These are phyloP conservation scores for Synanthedon formicaeformis DNA, from an alignment of 2,888 invertebrate genomes.

Conservation along the genomic window DNA sequence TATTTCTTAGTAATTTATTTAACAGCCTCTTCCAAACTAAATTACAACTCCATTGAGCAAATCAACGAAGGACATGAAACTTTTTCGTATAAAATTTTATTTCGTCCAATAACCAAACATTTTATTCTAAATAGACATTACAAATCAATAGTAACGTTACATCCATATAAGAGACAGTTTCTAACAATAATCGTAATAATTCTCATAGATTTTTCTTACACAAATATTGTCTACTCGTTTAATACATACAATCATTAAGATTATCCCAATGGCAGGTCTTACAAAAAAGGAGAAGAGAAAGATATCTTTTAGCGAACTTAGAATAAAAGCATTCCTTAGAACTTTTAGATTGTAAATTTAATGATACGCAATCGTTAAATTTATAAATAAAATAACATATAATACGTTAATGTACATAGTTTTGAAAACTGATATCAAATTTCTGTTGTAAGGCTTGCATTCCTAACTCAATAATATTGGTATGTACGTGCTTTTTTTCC, in stretches of 20 bases:
- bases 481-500: too few relatives aligned
- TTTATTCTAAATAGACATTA: conserved; percentile 33
- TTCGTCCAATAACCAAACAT: conserved; percentile 27
- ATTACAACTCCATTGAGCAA: conserved; percentile 58
- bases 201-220: conserved; percentile 36
- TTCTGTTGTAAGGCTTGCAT: too few relatives aligned
- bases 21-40: conserved; percentile 55
- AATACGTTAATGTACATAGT: too few relatives aligned
- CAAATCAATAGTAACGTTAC: conserved; percentile 13
- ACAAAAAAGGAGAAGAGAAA: too few relatives aligned
- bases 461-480: too few relatives aligned
- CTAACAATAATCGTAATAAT: conserved; percentile 7
- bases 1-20: conserved; percentile 49
- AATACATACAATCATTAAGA: conserved; percentile 6
- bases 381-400: too few relatives aligned
- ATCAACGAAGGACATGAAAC: conserved; percentile 49
- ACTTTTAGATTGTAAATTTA: too few relatives aligned
- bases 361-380: too few relatives aligned
- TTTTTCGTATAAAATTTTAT: conserved; percentile 55
- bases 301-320: too few relatives aligned
- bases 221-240: conserved; percentile 54
- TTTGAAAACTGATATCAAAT: too few relatives aligned
- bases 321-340: too few relatives aligned
- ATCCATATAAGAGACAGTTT: conserved; percentile 5
- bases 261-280: neutral